A percentile compares a stretch with the other conserved stretches of the same genome.
Evolutionary conservation across 2,113 vertebrate species (phyloP).

Genomic region (Tragelaphus scriptus): DNA sequence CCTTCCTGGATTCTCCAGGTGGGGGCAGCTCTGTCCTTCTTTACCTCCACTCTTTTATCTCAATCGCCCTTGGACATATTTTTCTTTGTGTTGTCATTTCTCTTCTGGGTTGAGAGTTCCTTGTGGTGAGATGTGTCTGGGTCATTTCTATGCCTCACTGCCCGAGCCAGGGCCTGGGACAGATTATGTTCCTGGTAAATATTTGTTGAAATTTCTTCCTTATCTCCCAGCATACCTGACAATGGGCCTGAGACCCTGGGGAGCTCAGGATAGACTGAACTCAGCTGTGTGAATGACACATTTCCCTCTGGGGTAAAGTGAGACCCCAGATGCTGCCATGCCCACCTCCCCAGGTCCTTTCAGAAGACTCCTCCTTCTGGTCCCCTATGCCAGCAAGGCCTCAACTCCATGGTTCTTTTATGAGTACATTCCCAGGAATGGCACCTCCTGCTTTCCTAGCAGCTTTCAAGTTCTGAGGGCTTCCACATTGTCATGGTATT

Average conservation of each 20-base stretch:
- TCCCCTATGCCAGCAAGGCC: background rate
- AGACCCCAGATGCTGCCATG: slow-evolving; percentile 74
- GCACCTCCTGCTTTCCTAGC: background rate
- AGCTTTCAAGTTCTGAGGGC: background rate
- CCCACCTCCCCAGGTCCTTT: slow-evolving; percentile 81
- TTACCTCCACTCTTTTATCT: background rate
- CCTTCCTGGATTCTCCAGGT: background rate
- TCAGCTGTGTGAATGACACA: accelerated
- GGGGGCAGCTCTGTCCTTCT: background rate
- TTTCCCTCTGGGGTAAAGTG: background rate
- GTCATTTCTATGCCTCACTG: background rate
- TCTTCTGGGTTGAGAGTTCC: background rate
- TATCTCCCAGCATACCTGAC: background rate
- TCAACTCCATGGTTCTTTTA: background rate
- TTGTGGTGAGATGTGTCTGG: background rate
- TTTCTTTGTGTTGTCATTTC: background rate
- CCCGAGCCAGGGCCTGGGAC: background rate
- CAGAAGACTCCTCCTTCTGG: slow-evolving; percentile 61
- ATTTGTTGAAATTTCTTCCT: background rate
- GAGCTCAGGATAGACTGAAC: background rate
- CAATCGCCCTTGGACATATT: background rate
- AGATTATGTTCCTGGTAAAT: background rate
- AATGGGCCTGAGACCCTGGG: background rate
- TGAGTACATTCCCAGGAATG: background rate
- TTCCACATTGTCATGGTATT: background rate